A percentile compares a stretch with the other conserved stretches of the same genome.
Evolutionary conservation across 2,797 vertebrate genomes (phyloP).

Genomic region (Fringilla coelebs): DNA sequence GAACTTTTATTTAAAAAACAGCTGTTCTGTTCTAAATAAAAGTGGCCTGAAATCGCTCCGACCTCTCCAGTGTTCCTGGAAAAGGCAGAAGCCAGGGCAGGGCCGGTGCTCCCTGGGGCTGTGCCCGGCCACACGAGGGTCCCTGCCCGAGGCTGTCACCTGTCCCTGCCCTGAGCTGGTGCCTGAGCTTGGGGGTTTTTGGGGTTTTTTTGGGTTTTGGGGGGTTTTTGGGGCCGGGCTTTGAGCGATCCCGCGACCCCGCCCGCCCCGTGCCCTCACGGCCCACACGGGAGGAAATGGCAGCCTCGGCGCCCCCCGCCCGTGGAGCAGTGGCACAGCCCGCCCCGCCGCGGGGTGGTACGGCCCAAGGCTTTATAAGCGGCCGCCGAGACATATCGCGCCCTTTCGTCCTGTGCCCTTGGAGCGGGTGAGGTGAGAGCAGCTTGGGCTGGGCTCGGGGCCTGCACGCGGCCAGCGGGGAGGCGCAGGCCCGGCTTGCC

Average conservation of each 20-base stretch:
- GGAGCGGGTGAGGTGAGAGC: rapidly evolving
- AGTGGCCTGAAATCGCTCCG: neutral
- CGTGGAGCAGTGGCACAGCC: neutral
- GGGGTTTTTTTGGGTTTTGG: neutral
- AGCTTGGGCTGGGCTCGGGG: rapidly evolving
- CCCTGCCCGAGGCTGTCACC: neutral
- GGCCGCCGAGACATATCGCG: rapidly evolving
- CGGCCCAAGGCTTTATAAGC: neutral
- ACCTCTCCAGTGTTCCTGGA: neutral
- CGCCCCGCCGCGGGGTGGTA: neutral
- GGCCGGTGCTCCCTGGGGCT: neutral
- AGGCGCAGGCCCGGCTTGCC: rapidly evolving
- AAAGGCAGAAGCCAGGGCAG: rapidly evolving
- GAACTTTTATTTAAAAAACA: neutral
- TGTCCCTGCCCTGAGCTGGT: neutral
- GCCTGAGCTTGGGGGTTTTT: too few relatives aligned
- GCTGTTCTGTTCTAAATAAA: neutral
- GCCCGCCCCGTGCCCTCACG: rapidly evolving
- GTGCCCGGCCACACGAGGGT: neutral
- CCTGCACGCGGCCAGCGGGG: neutral
- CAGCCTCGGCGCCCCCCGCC: rapidly evolving
- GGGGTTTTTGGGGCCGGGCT: neutral
- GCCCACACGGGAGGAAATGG: neutral
- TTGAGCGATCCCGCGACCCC: rapidly evolving
- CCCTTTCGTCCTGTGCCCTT: rapidly evolving